These are phyloP conservation scores for Macaria liturata DNA, from an alignment of 2,888 invertebrate species.

Conservation along the genomic window DNA sequence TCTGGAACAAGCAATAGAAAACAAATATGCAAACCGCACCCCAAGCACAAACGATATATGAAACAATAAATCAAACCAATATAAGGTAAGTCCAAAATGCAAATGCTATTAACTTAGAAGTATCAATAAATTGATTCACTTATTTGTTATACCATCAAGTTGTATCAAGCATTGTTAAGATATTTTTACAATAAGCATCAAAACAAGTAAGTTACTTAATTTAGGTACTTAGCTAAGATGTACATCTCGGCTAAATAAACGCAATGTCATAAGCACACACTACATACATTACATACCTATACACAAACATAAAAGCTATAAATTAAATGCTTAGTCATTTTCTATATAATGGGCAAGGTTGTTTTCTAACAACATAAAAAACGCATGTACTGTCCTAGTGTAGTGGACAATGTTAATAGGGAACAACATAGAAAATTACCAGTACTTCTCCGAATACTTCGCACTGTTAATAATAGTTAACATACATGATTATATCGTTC, in stretches of 20 bases:
- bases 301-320: constrained; percentile 8
- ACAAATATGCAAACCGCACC: constrained; percentile 2
- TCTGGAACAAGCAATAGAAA: not conserved
- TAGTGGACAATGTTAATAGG: not conserved
- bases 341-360: constrained; percentile 19
- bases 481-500: not conserved
- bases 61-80: not conserved
- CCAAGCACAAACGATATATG: not conserved
- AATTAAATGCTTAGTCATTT: constrained; percentile 24
- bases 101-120: no score
- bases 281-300: constrained; percentile 13
- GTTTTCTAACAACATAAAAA: not conserved
- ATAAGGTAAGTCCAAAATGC: no score
- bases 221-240: no score
- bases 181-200: not conserved
- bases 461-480: not conserved
- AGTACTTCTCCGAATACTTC: not conserved
- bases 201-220: no score
- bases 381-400: not conserved
- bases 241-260: not conserved
- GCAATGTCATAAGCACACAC: constrained; percentile 1
- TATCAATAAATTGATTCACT: no score
- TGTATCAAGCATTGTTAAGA: not conserved
- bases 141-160: no score
- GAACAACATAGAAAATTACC: constrained; percentile 2